Evolutionary conservation across 37 sponge, comb jelly and placozoan genomes (phyloP).

Genomic region (Ephydatia muelleri): DNA sequence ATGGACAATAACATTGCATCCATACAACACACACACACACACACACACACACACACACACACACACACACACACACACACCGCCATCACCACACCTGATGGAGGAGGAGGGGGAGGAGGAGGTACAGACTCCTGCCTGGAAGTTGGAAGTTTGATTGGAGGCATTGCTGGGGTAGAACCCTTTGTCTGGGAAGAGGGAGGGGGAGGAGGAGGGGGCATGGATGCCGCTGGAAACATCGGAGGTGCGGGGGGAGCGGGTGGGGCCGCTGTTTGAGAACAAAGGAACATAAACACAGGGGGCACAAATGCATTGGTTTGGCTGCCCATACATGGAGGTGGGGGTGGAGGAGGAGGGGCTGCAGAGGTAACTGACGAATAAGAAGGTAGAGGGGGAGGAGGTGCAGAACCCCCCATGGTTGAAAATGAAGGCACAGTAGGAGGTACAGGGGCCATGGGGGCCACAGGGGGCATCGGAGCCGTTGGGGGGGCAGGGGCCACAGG

Average conservation of each 20-base stretch:
- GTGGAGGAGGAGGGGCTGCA: conserved; percentile 3
- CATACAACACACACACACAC: background rate
- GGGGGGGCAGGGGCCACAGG: conserved; percentile 33
- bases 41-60: conserved; percentile 21
- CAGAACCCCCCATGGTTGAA: background rate
- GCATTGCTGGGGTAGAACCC: background rate
- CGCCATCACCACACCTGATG: too few species aligned
- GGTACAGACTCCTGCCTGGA: background rate
- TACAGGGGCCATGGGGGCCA: conserved; percentile 8
- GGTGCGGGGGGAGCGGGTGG: conserved; percentile 12
- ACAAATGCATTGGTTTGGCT: background rate
- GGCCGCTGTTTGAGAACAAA: background rate
- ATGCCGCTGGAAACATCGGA: conserved; percentile 10
- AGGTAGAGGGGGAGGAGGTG: conserved; percentile 26
- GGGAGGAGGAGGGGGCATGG: conserved; percentile 9
- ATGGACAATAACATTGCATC: background rate
- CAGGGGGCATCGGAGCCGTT: conserved; percentile 30
- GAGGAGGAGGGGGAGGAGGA: conserved; percentile 4
- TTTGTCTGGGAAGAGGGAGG: conserved; percentile 13
- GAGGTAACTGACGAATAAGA: background rate
- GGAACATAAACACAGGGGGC: background rate
- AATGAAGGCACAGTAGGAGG: conserved; percentile 19
- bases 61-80: conserved; percentile 13
- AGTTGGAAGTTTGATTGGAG: background rate
- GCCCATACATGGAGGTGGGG: conserved; percentile 14